phyloP scores from a whole-genome alignment of 2,888 invertebrate genomes.

The Clunio marinus region DNA sequence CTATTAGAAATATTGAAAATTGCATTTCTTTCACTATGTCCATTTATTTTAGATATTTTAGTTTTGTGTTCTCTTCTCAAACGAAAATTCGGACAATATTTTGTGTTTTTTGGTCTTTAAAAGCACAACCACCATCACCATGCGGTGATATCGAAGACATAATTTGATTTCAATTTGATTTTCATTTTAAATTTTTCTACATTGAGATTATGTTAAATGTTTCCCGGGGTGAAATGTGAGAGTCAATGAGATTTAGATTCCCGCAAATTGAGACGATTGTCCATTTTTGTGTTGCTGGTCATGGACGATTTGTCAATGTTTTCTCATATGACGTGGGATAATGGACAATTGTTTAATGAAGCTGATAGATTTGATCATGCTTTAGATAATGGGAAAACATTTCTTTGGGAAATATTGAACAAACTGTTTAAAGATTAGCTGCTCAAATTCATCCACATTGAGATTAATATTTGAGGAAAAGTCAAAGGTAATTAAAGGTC shows the following conservation, averaged over 20 bases:
- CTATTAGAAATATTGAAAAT: slow-evolving; percentile 11
- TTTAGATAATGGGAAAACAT: too few species aligned
- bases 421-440: too few species aligned
- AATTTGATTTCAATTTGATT: slow-evolving; percentile 37
- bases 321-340: background rate
- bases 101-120: background rate
- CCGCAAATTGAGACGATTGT: slow-evolving; percentile 29
- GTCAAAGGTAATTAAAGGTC: too few species aligned
- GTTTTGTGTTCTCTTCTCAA: too few species aligned
- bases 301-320: slow-evolving; percentile 27
- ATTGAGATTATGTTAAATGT: background rate
- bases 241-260: background rate
- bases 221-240: background rate
- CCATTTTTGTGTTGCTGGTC: slow-evolving; percentile 20
- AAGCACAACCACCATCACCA: background rate
- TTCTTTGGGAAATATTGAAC: too few species aligned
- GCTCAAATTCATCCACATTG: too few species aligned
- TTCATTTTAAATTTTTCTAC: slow-evolving; percentile 28
- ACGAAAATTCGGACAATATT: background rate
- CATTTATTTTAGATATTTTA: too few species aligned
- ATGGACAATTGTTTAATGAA: background rate
- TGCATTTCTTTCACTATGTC: slow-evolving; percentile 2
- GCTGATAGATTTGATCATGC: background rate
- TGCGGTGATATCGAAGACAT: background rate
- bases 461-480: too few species aligned